These are phyloP conservation scores for Dasysyrphus albostriatus DNA, from an alignment of 2,888 invertebrate genomes.

Conservation along the genomic window DNA sequence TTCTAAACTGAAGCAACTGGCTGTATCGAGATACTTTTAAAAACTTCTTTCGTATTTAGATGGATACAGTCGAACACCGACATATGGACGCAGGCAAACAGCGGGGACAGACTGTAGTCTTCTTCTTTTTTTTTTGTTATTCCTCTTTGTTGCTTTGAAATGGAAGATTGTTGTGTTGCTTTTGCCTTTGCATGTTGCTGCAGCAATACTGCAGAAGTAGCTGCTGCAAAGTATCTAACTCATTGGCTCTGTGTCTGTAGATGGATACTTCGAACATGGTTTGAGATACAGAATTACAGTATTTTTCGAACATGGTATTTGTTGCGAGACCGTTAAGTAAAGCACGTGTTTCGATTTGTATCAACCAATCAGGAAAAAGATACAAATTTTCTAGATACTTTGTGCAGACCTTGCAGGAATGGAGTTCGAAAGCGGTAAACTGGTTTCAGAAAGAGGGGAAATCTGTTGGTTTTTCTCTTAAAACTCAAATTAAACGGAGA, in stretches of 20 bases:
- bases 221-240: slow-evolving; percentile 60
- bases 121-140: neutral
- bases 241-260: slow-evolving; percentile 21
- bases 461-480: slow-evolving; percentile 54
- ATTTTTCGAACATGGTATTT: slow-evolving; percentile 25
- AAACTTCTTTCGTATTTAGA: slow-evolving; percentile 67
- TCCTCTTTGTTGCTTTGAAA: slow-evolving; percentile 51
- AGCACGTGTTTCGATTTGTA: slow-evolving; percentile 59
- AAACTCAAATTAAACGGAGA: slow-evolving; percentile 18
- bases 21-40: slow-evolving; percentile 78
- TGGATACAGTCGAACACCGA: slow-evolving; percentile 54
- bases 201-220: slow-evolving; percentile 46
- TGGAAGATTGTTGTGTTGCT: slow-evolving; percentile 32
- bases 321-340: slow-evolving; percentile 31
- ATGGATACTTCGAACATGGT: slow-evolving; percentile 47
- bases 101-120: slow-evolving; percentile 64
- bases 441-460: slow-evolving; percentile 48
- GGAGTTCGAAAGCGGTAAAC: slow-evolving; percentile 56
- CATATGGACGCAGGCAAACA: slow-evolving; percentile 52
- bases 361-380: slow-evolving; percentile 28
- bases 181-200: slow-evolving; percentile 68
- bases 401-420: slow-evolving; percentile 58
- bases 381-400: slow-evolving; percentile 17
- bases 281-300: slow-evolving; percentile 12
- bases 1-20: slow-evolving; percentile 79